Percentiles rank a stretch among this genome's conserved stretches.
phyloP scores from a whole-genome alignment of 2,113 vertebrate species.

The Aegithalos caudatus region DNA sequence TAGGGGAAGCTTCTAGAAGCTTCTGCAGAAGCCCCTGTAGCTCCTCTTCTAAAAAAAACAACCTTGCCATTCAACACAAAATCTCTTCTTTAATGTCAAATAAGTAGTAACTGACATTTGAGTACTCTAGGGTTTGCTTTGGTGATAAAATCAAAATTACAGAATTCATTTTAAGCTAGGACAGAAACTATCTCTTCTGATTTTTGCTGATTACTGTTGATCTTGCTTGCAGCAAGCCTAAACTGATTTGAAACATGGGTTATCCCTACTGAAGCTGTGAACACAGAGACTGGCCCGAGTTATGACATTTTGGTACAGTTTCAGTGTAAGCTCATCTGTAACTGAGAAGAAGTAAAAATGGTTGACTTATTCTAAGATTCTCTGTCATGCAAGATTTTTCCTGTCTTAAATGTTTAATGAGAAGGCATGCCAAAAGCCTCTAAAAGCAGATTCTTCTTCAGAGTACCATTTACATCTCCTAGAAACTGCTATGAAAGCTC shows the following conservation, averaged over 20 bases:
- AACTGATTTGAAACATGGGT: background rate
- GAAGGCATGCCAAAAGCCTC: background rate
- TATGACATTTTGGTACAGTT: background rate
- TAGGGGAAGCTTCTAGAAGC: background rate
- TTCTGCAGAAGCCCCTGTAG: background rate
- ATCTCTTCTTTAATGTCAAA: background rate
- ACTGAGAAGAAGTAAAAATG: background rate
- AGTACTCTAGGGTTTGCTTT: background rate
- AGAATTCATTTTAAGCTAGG: background rate
- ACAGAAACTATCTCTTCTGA: background rate
- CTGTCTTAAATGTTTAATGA: background rate
- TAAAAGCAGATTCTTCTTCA: background rate
- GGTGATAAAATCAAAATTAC: background rate
- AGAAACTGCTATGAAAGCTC: background rate
- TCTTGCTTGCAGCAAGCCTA: background rate
- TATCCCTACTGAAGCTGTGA: background rate
- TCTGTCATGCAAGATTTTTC: background rate
- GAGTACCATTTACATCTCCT: background rate
- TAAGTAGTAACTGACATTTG: background rate
- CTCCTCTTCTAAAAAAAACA: too few species aligned
- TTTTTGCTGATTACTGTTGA: background rate
- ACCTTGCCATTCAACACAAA: background rate
- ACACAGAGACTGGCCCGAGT: background rate
- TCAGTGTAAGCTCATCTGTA: background rate
- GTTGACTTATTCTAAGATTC: background rate